These are phyloP conservation scores for Antennarius striatus DNA, from an alignment of 2,113 vertebrate genomes.

Conservation along the genomic window DNA sequence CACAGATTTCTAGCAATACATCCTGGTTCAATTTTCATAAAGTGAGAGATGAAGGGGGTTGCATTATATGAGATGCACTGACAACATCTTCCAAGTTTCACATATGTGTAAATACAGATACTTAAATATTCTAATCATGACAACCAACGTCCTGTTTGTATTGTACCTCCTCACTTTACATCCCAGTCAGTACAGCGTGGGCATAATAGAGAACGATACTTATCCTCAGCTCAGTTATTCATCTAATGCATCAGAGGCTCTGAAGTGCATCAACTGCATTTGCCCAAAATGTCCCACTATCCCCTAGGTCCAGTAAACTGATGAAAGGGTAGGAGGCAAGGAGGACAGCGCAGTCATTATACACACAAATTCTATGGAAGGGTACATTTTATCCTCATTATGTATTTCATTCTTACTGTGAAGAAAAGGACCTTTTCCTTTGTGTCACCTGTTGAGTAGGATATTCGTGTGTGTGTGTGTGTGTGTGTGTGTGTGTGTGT, in stretches of 20 bases:
- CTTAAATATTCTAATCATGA: constrained; percentile 19
- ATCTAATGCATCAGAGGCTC: constrained; percentile 22
- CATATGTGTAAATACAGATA: constrained; percentile 3
- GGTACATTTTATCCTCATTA: constrained; percentile 9
- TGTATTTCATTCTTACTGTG: constrained; percentile 9
- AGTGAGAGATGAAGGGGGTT: constrained; percentile 21
- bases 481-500: constrained; percentile 16
- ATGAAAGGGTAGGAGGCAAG: constrained; percentile 23
- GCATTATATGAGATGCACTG: constrained; percentile 21
- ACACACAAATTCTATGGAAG: constrained; percentile 51
- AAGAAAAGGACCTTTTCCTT: constrained; percentile 39
- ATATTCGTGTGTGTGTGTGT: constrained; percentile 17
- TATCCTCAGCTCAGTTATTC: constrained; percentile 18
- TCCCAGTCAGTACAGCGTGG: constrained; percentile 6
- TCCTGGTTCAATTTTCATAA: constrained; percentile 28
- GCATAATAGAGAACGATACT: constrained; percentile 10
- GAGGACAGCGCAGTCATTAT: constrained; percentile 10
- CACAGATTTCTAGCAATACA: constrained; percentile 58
- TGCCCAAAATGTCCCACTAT: constrained; percentile 16
- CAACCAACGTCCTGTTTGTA: constrained; percentile 20
- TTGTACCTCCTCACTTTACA: constrained; percentile 19
- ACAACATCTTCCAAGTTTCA: constrained; percentile 22
- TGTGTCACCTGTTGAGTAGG: constrained; percentile 35
- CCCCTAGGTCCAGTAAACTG: constrained; percentile 19
- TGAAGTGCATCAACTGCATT: constrained; percentile 19